phyloP scores from a whole-genome alignment of 2,888 invertebrate genomes.

The Danaus chrysippus region DNA sequence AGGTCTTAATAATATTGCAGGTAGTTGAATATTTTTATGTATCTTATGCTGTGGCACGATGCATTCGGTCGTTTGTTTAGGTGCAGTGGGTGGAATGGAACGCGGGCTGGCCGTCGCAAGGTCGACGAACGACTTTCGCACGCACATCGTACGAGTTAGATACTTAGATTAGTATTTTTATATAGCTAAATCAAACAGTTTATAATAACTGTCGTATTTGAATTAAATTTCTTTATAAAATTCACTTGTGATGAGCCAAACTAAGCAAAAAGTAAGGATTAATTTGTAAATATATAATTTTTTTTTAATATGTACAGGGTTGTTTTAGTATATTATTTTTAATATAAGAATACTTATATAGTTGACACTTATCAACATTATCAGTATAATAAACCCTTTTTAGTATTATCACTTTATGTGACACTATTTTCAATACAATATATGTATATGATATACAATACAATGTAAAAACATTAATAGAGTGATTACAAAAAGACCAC shows the following conservation, averaged over 20 bases:
- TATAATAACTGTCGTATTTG: background rate
- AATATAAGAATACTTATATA: too few species aligned
- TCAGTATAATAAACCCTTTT: too few species aligned
- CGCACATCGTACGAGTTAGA: constrained; percentile 43
- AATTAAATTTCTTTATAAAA: background rate
- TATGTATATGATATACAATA: too few species aligned
- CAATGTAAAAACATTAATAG: too few species aligned
- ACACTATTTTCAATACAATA: too few species aligned
- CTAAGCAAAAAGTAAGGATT: too few species aligned
- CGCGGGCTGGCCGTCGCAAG: constrained; percentile 62
- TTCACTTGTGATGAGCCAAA: background rate
- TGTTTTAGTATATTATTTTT: too few species aligned
- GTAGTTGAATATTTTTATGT: background rate
- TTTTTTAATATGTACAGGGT: too few species aligned
- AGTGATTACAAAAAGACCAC: too few species aligned
- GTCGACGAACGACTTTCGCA: constrained; percentile 78
- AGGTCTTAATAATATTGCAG: background rate
- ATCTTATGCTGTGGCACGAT: constrained; percentile 8
- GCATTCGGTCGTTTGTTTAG: constrained; percentile 41
- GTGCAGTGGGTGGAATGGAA: constrained; percentile 69
- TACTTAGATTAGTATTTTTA: background rate
- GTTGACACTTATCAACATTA: too few species aligned
- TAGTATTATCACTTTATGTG: too few species aligned
- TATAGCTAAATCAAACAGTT: background rate
- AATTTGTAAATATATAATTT: too few species aligned